Conservation (phyloP, 2,888 invertebrate genomes). For the Miltochrista miniata region DNA sequence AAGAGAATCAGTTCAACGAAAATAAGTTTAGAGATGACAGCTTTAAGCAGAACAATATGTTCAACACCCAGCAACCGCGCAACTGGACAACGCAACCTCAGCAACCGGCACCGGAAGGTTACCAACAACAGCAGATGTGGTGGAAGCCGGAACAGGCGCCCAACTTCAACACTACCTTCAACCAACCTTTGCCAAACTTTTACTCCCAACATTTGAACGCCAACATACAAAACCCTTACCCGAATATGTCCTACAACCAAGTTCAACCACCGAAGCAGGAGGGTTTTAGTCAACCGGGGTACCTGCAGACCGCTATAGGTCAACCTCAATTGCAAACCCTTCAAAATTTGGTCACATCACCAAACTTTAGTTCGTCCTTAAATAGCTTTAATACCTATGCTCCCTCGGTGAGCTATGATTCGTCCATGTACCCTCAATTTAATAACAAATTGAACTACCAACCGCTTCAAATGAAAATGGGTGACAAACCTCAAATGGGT, state of each 20-base stretch:
- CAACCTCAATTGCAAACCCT: constrained; percentile 63
- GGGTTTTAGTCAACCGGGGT: constrained; percentile 42
- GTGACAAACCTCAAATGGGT: constrained; percentile 49
- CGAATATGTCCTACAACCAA: constrained; percentile 46
- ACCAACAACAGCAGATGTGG: constrained; percentile 58
- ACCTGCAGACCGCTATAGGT: constrained; percentile 57
- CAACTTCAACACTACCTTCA: constrained; percentile 49
- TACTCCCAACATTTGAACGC: constrained; percentile 52
- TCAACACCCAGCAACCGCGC: constrained; percentile 39
- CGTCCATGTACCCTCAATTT: constrained; percentile 75
- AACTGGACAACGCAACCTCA: constrained; percentile 45
- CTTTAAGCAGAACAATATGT: constrained; percentile 45
- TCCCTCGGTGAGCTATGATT: constrained; percentile 61
- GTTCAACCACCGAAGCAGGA: constrained; percentile 51
- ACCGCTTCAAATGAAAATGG: constrained; percentile 54
- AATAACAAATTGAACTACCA: constrained; percentile 57
- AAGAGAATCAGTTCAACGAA: constrained; percentile 63
- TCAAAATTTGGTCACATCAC: constrained; percentile 61
- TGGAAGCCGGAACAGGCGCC: constrained; percentile 65
- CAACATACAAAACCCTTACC: constrained; percentile 55
- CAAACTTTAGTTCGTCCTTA: constrained; percentile 65
- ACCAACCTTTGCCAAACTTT: constrained; percentile 50
- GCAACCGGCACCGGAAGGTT: constrained; percentile 39
- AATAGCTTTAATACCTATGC: constrained; percentile 60
- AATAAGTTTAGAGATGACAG: constrained; percentile 72